Percentiles rank a stretch among this genome's conserved stretches.
These are phyloP conservation scores for Trimorus sp. DNA, from an alignment of 2,888 invertebrate species.

Conservation along the genomic window DNA sequence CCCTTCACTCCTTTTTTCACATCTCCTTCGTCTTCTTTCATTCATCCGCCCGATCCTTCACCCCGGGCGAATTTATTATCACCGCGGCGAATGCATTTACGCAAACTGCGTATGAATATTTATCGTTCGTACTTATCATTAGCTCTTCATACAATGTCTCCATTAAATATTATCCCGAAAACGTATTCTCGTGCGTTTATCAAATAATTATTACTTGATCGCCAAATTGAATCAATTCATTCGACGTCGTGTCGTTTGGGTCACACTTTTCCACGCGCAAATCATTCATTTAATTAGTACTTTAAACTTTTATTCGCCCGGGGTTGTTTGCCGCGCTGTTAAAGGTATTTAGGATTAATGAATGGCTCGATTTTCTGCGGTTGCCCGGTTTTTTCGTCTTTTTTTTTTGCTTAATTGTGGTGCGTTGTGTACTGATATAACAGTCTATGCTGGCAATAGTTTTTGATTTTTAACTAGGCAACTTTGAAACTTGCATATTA, in stretches of 20 bases:
- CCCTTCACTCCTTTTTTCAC: no score
- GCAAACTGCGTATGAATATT: conserved; percentile 29
- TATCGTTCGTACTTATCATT: conserved; percentile 10
- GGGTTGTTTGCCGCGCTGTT: not conserved
- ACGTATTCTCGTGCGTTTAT: conserved; percentile 22
- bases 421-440: no score
- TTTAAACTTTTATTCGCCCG: not conserved
- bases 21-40: no score
- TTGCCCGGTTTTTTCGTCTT: no score
- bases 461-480: no score
- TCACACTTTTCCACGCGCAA: conserved; percentile 8
- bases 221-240: conserved; percentile 28
- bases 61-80: conserved; percentile 1
- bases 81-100: conserved; percentile 7
- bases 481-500: no score
- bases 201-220: conserved; percentile 40
- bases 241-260: not conserved
- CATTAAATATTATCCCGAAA: conserved; percentile 36
- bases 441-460: no score
- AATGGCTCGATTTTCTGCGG: no score
- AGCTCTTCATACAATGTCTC: conserved; percentile 20
- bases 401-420: no score
- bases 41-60: no score
- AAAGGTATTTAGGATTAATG: not conserved
- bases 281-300: conserved; percentile 14